Base-by-base conservation (phyloP, 1,140 invertebrate genomes). In the Drosophila pachea region DNA sequence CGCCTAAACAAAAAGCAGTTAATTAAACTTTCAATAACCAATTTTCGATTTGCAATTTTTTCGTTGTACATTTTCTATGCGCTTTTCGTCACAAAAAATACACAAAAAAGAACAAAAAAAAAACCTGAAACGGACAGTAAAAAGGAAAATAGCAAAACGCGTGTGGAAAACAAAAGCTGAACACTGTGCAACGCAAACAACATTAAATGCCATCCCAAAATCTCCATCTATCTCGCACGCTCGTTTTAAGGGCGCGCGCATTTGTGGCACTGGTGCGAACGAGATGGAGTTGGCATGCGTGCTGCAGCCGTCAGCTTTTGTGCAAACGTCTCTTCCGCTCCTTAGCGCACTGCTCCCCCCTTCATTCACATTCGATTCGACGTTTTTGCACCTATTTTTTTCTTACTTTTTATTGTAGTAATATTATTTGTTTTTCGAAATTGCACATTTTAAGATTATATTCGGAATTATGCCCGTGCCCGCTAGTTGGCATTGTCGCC, bases 181-280 rank as follows among this genome's bases (percentile, higher is more conserved):
- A 33, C 35, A 66, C 60, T 84, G 55, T 53, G 33, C 33, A 56
- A 73, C 76, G 52, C 55, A 71, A 60, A 59, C 68, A 66, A 59
- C 68, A 66, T 55, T 43, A 71, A 71, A 70, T 70, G 68, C 68
- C 68, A 70, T 66, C 68, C 68, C 61, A 65, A 70, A 70, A 65
- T 55, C 69, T 61, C 54, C 7, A 59, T 68, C 77, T 59, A 61
- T 86, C 81, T 84, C 81, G 50, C 74, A 83, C 71, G 66, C 76
- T 76, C 81, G 72, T 63, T 73, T 69, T 74, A 84, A 84, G 79
- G 79, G 79, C 79, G 79, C 81, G 79, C 73, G 83, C 70, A 70
- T 60, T 84, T 4, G 22, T 9, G 31, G 16, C 42, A 56, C 63
- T 31, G 66, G 79, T 79, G 81, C 73, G 73, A 84, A 73, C 66